phyloP scores from a whole-genome alignment of 2,797 vertebrate genomes.

The Scomberomorus guttatus region DNA sequence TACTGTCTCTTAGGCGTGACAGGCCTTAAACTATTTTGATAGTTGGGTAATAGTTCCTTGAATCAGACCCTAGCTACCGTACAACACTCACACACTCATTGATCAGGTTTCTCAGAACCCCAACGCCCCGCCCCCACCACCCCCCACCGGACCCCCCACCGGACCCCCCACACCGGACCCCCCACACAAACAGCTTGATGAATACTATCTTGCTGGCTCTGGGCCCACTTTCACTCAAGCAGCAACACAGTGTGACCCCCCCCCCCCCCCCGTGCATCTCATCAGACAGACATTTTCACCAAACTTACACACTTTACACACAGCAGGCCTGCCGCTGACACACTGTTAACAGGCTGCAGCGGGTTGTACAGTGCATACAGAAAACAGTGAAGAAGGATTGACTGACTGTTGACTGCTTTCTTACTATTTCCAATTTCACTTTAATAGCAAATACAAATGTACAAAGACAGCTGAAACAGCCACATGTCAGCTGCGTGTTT shows the following conservation, averaged over 20 bases:
- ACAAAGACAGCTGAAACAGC: not conserved
- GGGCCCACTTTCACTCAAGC: constrained; percentile 18
- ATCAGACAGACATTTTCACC: not conserved
- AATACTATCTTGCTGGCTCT: constrained; percentile 51
- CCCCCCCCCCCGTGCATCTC: not conserved
- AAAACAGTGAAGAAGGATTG: not conserved
- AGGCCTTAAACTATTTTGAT: constrained; percentile 1
- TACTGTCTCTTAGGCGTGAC: not conserved
- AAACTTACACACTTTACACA: not conserved
- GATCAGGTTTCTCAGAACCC: no score
- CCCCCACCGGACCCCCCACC: no score
- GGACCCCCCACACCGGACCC: no score
- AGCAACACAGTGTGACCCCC: not conserved
- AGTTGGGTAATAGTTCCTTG: constrained; percentile 29
- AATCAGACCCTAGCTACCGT: constrained; percentile 43
- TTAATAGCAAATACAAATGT: not conserved
- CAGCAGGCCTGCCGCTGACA: not conserved
- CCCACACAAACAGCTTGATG: constrained; percentile 26
- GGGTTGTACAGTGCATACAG: not conserved
- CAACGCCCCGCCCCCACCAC: no score
- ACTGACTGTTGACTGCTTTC: not conserved
- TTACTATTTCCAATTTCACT: not conserved
- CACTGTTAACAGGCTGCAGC: not conserved
- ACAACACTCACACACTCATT: not conserved
- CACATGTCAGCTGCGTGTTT: no score